Evolutionary conservation across 2,888 invertebrate genomes (phyloP).

Genomic region (Platycheirus rosarum): DNA sequence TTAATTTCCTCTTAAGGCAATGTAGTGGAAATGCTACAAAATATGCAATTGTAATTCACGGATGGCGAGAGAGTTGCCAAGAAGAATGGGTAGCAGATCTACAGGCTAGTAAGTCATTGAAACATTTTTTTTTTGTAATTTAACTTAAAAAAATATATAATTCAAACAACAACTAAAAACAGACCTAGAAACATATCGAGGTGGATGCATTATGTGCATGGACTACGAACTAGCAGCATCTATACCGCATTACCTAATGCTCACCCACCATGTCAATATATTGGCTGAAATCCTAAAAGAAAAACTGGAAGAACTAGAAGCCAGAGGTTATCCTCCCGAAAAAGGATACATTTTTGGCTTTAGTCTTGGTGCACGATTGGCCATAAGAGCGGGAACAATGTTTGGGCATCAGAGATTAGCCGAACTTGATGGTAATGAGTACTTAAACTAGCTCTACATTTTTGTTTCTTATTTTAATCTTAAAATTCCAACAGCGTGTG

Average conservation of each 20-base stretch:
- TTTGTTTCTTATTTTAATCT: not conserved
- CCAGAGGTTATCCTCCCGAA: constrained; percentile 68
- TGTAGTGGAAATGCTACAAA: constrained; percentile 43
- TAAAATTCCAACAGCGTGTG: constrained; percentile 74
- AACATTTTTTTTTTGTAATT: not conserved
- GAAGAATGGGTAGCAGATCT: constrained; percentile 73
- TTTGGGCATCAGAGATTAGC: constrained; percentile 73
- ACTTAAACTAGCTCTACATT: too few species aligned
- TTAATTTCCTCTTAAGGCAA: constrained; percentile 36
- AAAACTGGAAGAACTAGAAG: constrained; percentile 74
- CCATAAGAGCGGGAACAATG: constrained; percentile 74
- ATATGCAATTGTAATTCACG: constrained; percentile 76
- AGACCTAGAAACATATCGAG: constrained; percentile 74
- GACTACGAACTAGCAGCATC: constrained; percentile 74
- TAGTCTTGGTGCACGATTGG: constrained; percentile 76
- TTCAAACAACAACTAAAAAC: not conserved
- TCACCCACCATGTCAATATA: constrained; percentile 68
- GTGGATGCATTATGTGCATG: constrained; percentile 76
- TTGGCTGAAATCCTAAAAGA: constrained; percentile 65
- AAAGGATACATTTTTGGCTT: constrained; percentile 76
- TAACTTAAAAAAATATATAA: too few species aligned
- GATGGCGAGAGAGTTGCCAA: constrained; percentile 76
- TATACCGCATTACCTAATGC: constrained; percentile 73
- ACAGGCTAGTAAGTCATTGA: constrained; percentile 66
- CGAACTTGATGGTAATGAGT: constrained; percentile 75